Evolutionary conservation across 2,113 vertebrate species (phyloP).

Genomic region (Pseudopipra pipra): DNA sequence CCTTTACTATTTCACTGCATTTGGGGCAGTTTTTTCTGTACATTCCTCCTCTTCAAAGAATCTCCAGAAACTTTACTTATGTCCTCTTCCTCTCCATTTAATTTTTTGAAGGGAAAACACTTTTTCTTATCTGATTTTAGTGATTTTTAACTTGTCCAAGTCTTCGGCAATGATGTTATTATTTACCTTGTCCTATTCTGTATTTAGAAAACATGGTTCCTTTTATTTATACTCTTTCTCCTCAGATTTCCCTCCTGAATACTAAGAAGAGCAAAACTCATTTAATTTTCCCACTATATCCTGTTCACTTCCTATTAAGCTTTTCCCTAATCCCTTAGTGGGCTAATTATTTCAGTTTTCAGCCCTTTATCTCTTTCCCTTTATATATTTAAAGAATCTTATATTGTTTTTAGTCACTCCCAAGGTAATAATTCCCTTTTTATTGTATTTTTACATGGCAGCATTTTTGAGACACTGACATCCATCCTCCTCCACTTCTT

Average conservation of each 20-base stretch:
- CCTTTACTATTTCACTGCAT: background rate
- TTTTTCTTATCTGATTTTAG: background rate
- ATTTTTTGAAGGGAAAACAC: background rate
- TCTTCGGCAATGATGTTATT: background rate
- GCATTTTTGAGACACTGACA: conserved; percentile 12
- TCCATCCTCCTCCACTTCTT: background rate
- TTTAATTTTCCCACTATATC: conserved; percentile 48
- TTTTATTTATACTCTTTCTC: conserved; percentile 28
- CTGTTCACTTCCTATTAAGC: conserved; percentile 13
- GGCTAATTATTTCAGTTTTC: conserved; percentile 58
- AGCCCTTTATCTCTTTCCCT: conserved; percentile 36
- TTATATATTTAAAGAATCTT: conserved; percentile 49
- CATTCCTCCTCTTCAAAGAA: background rate
- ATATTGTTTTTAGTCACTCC: conserved; percentile 56
- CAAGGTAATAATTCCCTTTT: conserved; percentile 38
- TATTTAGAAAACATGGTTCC: background rate
- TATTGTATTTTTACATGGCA: conserved; percentile 5
- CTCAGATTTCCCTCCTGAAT: conserved; percentile 19
- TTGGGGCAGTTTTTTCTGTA: background rate
- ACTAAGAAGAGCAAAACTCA: conserved; percentile 21
- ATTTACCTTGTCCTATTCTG: background rate
- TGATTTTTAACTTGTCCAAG: background rate
- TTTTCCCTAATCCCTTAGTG: conserved; percentile 44
- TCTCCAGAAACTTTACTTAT: background rate
- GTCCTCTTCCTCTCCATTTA: background rate